Evolutionary conservation across 1,140 invertebrate genomes (phyloP), one percentile per base, ranked within the genome.

Genomic region (Ostrea edulis): DNA sequence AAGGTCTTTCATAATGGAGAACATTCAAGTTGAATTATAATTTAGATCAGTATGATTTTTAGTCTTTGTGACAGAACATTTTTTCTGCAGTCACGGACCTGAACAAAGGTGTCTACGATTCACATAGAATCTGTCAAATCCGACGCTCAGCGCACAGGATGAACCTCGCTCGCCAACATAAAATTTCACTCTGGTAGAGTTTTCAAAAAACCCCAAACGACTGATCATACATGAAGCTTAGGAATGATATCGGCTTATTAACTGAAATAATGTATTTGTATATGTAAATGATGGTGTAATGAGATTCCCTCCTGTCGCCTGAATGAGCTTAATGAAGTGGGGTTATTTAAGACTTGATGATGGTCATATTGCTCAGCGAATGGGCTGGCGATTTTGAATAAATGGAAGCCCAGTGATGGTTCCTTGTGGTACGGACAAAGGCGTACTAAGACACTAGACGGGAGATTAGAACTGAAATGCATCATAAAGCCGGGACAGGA

Each of bases 341-440:
- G 68, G 25, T 77, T 77, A 77, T 77, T 77, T 77, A 77, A 77
- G 68, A 77, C 68, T 77, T 35, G 25, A 77, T 77, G 25, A 77
- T 62, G 58, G 58, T 25, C 68, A 35, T 29, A 77, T 25, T 11
- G n/a, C 29, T 77, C 68, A 29, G 9, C 68, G 68, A 77, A 77
- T 77, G 68, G 11, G 25, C 25, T 77, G 68, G 68, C 68, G 22
- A 77, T 77, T 77, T 77, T 14, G 68, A 35, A 25, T 77, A 77
- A 62, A 29, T 77, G 25, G 29, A 22, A 29, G 25, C 29, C 25
- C 0, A 25, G 14, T 22, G 9, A 14, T 29, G 14, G 25, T 14
- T 25, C 68, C 9, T 2, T 35, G 25, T 44, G 68, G 9, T 25
- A 77, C 68, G 68, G 68, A 77, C 29, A 77, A 35, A 29, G 68